Conservation (phyloP, 2,888 invertebrate genomes). For the Chromoteleia sp. region DNA sequence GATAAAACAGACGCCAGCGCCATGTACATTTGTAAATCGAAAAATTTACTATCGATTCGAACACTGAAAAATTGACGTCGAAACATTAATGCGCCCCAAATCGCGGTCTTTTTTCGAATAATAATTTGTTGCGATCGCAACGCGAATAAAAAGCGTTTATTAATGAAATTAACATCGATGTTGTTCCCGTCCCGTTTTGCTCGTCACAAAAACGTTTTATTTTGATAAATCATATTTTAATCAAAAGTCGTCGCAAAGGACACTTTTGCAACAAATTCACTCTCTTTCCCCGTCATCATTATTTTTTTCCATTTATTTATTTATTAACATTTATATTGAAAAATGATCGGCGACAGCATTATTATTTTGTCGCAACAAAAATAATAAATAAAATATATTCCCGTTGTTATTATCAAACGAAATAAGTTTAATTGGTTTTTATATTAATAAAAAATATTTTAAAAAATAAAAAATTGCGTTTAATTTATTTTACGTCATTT, state of each 20-base stretch:
- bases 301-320: slow-evolving; percentile 23
- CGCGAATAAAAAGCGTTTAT: slow-evolving; percentile 7
- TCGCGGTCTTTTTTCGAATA: neutral
- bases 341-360: neutral
- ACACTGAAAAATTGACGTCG: too few species aligned
- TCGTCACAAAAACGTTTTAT: slow-evolving; percentile 4
- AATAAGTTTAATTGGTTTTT: slow-evolving; percentile 55
- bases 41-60: too few species aligned
- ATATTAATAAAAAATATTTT: slow-evolving; percentile 31
- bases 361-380: slow-evolving; percentile 32
- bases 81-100: too few species aligned
- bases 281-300: slow-evolving; percentile 1
- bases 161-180: slow-evolving; percentile 25
- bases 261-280: neutral
- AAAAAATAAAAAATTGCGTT: slow-evolving; percentile 27
- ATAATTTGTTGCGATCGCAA: neutral
- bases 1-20: too few species aligned
- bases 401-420: slow-evolving; percentile 40
- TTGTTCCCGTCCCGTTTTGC: neutral
- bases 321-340: slow-evolving; percentile 30
- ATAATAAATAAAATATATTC: slow-evolving; percentile 35
- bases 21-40: too few species aligned
- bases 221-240: slow-evolving; percentile 17
- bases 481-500: slow-evolving; percentile 17
- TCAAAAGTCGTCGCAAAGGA: slow-evolving; percentile 11